Evolutionary conservation across 2,113 vertebrate genomes (phyloP), one percentile per base, ranked within the genome.

Genomic region (Tiliqua scincoides): DNA sequence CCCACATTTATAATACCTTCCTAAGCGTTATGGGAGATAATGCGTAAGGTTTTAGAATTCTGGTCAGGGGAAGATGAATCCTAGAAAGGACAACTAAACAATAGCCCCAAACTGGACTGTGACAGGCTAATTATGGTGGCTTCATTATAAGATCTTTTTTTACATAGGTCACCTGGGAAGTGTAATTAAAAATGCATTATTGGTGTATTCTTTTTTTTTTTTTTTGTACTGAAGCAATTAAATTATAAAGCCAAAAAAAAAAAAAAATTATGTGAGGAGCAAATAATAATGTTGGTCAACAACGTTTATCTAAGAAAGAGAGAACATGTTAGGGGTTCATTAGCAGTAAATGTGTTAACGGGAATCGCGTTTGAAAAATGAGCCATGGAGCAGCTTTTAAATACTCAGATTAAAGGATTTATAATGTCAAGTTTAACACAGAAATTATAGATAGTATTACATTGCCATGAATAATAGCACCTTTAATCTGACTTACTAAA

Each of bases 231-330:
- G 98, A 98, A 96, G 98, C 97, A 97, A 99, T 99, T 99, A 99
- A 98, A 99, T 97, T 97, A 97, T 98, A 99, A 98, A 98, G 96
- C 94, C 57, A 95, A 97, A 98, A 97, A 97, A 97, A 98, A 97
- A 97, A 97, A 97, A 97, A 96, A 98, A 99, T 98, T 98, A 98
- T 97, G 97, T 96, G 96, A 95, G 70, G 96, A 97, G 96, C 97
- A 98, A 98, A 98, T 99, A 98, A 98, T 98, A 98, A 98, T 98
- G 97, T 98, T 99, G 98, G 98, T 99, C 98, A 99, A 99, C 97
- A 98, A 96, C 94, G 86, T 98, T 98, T 99, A 98, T 98, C 97
- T 97, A 96, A 95, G 96, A 96, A 96, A 97, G 95, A 97, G 95
- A 95, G 95, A 96, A 96, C 95, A 94, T 93, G 96, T 96, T 98